Conservation (phyloP, 2,797 vertebrate species). For the Microhierax caerulescens region DNA sequence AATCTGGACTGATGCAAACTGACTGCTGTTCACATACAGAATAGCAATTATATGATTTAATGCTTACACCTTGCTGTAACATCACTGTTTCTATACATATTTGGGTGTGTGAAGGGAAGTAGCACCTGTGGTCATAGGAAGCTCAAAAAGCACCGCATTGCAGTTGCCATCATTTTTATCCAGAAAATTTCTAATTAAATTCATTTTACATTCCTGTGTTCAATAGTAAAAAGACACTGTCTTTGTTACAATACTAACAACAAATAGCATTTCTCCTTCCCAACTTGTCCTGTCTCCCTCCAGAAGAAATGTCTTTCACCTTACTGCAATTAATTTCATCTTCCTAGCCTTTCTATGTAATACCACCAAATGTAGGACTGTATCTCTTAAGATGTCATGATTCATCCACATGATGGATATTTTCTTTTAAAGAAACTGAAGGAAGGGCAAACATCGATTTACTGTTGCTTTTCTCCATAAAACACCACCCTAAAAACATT, state of each 20-base stretch:
- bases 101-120: neutral
- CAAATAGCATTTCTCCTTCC: neutral
- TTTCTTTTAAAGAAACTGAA: neutral
- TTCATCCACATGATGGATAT: neutral
- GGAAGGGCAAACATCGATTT: neutral
- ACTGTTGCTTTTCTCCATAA: neutral
- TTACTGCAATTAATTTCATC: neutral
- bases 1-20: neutral
- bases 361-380: neutral
- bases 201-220: neutral
- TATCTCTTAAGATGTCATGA: neutral
- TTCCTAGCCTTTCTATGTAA: neutral
- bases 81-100: neutral
- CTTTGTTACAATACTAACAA: neutral
- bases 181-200: neutral
- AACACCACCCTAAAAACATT: neutral
- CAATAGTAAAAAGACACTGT: neutral
- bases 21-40: neutral
- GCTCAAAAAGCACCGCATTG: neutral
- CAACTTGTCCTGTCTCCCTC: neutral
- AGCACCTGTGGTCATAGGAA: neutral
- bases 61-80: neutral
- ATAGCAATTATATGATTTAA: neutral
- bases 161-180: neutral
- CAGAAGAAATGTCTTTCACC: neutral